These are phyloP conservation scores for Leucoptera coffeella DNA, from an alignment of 2,888 invertebrate genomes.

Conservation along the genomic window DNA sequence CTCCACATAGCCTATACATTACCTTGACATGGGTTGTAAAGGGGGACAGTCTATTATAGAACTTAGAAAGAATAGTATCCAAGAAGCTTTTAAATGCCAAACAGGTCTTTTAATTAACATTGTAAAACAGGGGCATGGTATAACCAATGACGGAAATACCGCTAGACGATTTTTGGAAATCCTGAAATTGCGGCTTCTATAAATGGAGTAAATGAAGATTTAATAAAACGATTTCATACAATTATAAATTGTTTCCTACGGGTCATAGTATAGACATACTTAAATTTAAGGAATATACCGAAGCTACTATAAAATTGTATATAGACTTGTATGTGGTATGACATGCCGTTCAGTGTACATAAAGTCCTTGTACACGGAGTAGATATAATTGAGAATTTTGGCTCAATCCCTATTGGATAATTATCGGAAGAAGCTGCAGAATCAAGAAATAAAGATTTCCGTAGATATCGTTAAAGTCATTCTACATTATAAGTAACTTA, in stretches of 20 bases:
- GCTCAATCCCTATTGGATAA: conserved; percentile 5
- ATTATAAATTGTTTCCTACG: conserved; percentile 2
- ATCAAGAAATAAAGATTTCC: conserved; percentile 6
- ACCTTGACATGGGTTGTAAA: conserved; percentile 5
- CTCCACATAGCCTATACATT: conserved; percentile 6
- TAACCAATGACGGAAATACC: conserved; percentile 3
- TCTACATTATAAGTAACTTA: not conserved
- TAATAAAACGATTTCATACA: conserved; percentile 1
- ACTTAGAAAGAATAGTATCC: conserved; percentile 4
- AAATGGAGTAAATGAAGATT: conserved; percentile 1
- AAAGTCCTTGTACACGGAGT: conserved; percentile 6
- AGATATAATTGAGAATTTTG: conserved; percentile 6
- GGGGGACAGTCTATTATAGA: not conserved
- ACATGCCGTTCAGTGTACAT: conserved; percentile 6
- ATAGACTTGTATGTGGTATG: conserved; percentile 5
- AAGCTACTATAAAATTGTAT: conserved; percentile 3
- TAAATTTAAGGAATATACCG: conserved; percentile 3
- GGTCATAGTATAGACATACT: conserved; percentile 2
- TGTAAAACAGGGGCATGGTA: conserved; percentile 1
- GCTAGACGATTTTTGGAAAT: conserved; percentile 1
- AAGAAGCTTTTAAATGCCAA: conserved; percentile 5
- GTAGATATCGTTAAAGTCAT: conserved; percentile 2
- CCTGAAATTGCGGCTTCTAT: not conserved
- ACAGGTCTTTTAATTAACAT: conserved; percentile 1
- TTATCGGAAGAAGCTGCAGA: conserved; percentile 7